Evolutionary conservation across 2,113 vertebrate genomes (phyloP), one percentile per base, ranked within the genome.

Genomic region (Oceanites oceanicus): DNA sequence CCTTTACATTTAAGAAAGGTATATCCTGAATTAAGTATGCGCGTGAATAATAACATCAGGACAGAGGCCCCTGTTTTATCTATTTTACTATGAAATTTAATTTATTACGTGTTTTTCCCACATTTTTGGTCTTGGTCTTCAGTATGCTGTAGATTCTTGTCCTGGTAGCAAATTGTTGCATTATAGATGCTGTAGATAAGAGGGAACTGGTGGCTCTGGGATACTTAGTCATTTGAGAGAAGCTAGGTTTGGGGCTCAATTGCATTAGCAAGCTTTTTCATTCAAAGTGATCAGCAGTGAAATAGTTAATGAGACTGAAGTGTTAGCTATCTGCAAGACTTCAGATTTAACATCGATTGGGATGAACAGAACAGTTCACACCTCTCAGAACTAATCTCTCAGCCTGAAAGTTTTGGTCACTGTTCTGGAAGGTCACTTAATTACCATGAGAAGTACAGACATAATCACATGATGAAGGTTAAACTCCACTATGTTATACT

Each of bases 371-470:
- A 85, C 83, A 86, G 84, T 96, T 96, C 91, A 79, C 91, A 97
- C 84, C 89, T 95, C 89, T 95, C 89, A 97, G 89, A 91, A 76
- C 86, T 95, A 95, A 95, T 95, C 89, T 91, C 89, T 97, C 90
- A 85, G 58, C 65, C 92, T 94, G 76, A 75, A 96, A 95, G 73
- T 97, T 97, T 93, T 94, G 70, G 87, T 97, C 91, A 88, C 88
- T 86, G 62, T 88, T 97, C 87, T 90, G 66, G 94, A 96, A 96
- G 91, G 94, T 94, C 93, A 95, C 89, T 94, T 96, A 95, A 97
- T 95, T 90, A 82, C 84, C 91, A 92, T 82, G 91, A 92, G 62
- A 88, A 95, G 87, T 76, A 88, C 80, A 90, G 91, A 70, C 78
- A 68, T 91, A 94, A 73, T 90, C 77, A 52, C 82, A 96, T 58